phyloP scores from a whole-genome alignment of 1,140 invertebrate species.

The Magallana ariakensis region DNA sequence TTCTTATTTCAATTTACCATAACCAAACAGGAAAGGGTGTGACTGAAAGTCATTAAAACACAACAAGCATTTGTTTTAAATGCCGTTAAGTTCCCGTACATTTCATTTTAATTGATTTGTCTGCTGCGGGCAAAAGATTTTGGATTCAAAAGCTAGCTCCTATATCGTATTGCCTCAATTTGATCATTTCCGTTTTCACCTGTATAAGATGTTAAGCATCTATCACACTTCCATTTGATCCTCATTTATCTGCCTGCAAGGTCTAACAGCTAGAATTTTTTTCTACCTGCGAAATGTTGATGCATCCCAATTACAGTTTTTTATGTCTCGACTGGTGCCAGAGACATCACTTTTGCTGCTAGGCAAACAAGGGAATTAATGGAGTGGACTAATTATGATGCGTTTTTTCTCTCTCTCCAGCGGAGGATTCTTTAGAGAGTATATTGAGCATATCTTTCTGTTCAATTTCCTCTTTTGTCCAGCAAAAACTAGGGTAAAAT shows the following conservation, averaged over 20 bases:
- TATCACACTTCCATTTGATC: background rate
- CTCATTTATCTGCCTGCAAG: background rate
- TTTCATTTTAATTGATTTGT: constrained; percentile 2
- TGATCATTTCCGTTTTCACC: background rate
- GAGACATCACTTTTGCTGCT: constrained; percentile 17
- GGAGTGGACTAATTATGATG: constrained; percentile 8
- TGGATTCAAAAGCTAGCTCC: background rate
- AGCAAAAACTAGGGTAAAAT: background rate
- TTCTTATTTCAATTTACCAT: constrained; percentile 8
- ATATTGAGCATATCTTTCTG: constrained; percentile 25
- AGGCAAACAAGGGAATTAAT: constrained; percentile 26
- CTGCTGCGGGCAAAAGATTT: background rate
- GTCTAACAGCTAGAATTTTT: background rate
- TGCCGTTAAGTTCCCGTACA: background rate
- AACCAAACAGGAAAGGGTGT: background rate
- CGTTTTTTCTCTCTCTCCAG: background rate
- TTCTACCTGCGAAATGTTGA: background rate
- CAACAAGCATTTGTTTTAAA: background rate
- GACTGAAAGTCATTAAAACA: background rate
- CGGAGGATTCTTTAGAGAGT: constrained; percentile 1
- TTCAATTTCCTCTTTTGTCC: constrained; percentile 23
- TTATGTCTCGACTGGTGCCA: constrained; percentile 14
- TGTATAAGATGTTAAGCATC: background rate
- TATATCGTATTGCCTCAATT: no score
- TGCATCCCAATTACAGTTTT: background rate